Base-by-base conservation (phyloP, 2,888 invertebrate genomes). In the Heliconius sara region DNA sequence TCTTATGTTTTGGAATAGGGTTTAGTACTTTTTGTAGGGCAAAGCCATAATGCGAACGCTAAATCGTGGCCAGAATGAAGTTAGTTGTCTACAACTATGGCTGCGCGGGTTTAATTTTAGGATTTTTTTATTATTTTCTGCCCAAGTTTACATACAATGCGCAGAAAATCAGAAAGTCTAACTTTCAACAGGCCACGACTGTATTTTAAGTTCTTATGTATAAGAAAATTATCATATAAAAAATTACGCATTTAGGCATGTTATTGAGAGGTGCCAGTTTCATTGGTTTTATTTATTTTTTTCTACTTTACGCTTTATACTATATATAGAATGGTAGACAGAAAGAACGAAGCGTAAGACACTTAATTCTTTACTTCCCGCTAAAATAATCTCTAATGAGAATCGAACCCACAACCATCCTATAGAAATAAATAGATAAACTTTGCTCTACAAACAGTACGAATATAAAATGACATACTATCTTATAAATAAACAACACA, bases 1-100 rank as follows among this genome's bases (percentile, higher is more conserved):
- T 84, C 80, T 83, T 76, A 85, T 78, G 81, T 85, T 86, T 85
- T 87, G 84, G 82, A 84, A 85, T 82, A 81, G 84, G 75, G 82
- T 75, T 52, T 25, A 30, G 27, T 47, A 63, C 43, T 43, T 10
- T 43, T 47, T 19, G 34, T 70, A 77, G 68, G 34, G 57, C 77
- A 68, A 77, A 57, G n/a, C 5, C n/a, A 63, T n/a, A 63, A 6
- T 63, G n/a, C 60, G 60, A 22, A 10, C 10, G 3, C 10, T n/a
- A 7, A 60, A n/a, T 60, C 3, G 60, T 60, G 60, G 57, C 57
- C n/a, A 60, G 10, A 60, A 60, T 60, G 3, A n/a, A 60, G n/a
- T n/a, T 60, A 60, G 57, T 9, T n/a, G 57, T n/a, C 9, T 27
- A 27, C 27, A 27, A 2, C 27, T 7, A 57, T 57, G 6, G 9